A percentile compares a stretch with the other conserved stretches of the same genome.
Conservation (phyloP, 2,797 vertebrate genomes). For the Iguana delicatissima region DNA sequence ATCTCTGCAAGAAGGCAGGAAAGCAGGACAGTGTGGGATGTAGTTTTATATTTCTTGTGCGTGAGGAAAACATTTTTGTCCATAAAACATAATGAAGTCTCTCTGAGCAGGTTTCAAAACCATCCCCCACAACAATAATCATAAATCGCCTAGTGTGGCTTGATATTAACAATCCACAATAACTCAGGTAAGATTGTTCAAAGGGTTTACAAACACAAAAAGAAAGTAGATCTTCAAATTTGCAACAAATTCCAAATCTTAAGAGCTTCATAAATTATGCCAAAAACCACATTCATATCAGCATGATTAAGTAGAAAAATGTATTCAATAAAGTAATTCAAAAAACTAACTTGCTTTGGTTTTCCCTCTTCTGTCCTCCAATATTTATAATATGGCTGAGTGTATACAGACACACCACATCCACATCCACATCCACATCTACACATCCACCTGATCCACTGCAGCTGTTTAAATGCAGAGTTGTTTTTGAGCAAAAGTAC, state of each 20-base stretch:
- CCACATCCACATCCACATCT: no score
- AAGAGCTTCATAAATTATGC: not conserved
- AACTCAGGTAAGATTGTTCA: not conserved
- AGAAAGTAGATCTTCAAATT: not conserved
- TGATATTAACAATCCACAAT: not conserved
- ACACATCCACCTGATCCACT: not conserved
- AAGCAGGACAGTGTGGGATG: not conserved
- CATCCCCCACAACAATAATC: not conserved
- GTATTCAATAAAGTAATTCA: not conserved
- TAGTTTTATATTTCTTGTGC: not conserved
- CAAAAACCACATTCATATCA: not conserved
- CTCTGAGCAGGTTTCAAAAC: not conserved
- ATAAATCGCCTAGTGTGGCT: not conserved
- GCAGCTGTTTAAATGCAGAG: not conserved
- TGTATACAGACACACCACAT: not conserved
- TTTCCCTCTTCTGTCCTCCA: not conserved
- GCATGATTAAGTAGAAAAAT: not conserved
- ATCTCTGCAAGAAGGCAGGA: not conserved
- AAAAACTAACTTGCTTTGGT: not conserved
- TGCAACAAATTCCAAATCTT: not conserved
- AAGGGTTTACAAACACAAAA: not conserved
- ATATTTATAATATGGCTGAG: not conserved
- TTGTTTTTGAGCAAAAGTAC: constrained; percentile 2
- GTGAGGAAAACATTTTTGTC: not conserved
- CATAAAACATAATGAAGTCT: not conserved